Evolutionary conservation across 2,888 invertebrate genomes (phyloP).

Genomic region (Unio pictorum): DNA sequence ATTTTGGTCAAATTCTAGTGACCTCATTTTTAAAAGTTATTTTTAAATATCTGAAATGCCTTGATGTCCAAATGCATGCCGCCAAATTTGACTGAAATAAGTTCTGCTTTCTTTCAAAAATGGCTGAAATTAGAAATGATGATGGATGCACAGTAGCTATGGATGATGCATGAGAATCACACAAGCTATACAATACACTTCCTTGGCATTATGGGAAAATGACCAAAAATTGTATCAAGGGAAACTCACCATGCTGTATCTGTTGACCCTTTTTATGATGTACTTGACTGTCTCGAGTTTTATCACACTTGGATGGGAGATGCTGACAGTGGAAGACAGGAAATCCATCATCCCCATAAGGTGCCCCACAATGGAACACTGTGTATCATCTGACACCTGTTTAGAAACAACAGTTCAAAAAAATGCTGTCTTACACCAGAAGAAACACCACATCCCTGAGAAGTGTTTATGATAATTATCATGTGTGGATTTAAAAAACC

Average conservation of each 20-base stretch:
- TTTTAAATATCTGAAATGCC: no score
- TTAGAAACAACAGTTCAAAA: neutral
- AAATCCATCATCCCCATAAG: constrained; percentile 91
- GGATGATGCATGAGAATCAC: neutral
- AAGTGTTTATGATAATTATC: no score
- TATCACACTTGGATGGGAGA: constrained; percentile 84
- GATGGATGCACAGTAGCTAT: no score
- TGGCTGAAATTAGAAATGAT: neutral
- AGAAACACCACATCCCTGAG: no score
- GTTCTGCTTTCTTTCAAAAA: no score
- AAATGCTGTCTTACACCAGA: no score
- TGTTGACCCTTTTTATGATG: constrained; percentile 85
- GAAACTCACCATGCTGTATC: constrained; percentile 84
- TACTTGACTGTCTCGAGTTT: constrained; percentile 91
- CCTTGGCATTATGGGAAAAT: neutral
- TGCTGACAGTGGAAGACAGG: constrained; percentile 78
- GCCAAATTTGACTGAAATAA: no score
- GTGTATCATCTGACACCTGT: constrained; percentile 53
- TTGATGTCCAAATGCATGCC: no score
- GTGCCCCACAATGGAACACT: constrained; percentile 89
- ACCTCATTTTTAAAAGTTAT: no score
- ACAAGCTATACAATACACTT: neutral
- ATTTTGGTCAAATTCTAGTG: no score
- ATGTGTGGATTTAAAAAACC: no score
- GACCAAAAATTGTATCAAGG: neutral